A percentile compares a stretch with the other conserved stretches of the same genome.
phyloP scores from a whole-genome alignment of 1,140 invertebrate genomes.

The Tetranychus urticae region DNA sequence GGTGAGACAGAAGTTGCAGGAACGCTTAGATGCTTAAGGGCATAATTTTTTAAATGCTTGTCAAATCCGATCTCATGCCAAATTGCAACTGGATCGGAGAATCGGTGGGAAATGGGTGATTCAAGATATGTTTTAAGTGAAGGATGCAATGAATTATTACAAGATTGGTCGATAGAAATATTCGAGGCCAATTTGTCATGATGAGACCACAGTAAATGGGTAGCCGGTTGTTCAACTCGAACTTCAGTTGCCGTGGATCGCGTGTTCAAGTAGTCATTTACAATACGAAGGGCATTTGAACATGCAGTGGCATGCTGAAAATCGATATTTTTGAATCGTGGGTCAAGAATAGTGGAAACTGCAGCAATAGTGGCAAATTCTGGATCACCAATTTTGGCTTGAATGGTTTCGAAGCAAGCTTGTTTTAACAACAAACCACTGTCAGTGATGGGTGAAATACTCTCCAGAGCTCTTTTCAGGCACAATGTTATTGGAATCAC shows the following conservation, averaged over 20 bases:
- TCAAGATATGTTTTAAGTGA: neutral
- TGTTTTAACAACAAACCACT: neutral
- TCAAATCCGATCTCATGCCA: neutral
- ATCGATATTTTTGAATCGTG: neutral
- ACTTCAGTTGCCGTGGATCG: neutral
- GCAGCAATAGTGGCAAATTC: neutral
- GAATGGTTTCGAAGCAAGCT: neutral
- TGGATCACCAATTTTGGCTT: neutral
- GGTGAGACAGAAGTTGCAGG: neutral
- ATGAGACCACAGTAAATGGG: neutral
- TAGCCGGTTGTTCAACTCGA: neutral
- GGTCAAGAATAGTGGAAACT: neutral
- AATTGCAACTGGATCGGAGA: neutral
- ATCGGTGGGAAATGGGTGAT: constrained; percentile 11
- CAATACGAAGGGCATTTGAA: neutral
- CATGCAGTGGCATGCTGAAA: neutral
- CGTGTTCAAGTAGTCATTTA: neutral
- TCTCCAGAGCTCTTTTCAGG: neutral
- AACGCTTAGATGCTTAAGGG: constrained; percentile 13
- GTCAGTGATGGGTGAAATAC: neutral
- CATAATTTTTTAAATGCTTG: neutral
- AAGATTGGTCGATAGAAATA: neutral
- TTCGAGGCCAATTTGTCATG: neutral
- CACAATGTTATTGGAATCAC: neutral
- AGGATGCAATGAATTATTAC: neutral